Base-by-base conservation (phyloP, 2,888 invertebrate genomes). In the Lasioglossum figueresi region DNA sequence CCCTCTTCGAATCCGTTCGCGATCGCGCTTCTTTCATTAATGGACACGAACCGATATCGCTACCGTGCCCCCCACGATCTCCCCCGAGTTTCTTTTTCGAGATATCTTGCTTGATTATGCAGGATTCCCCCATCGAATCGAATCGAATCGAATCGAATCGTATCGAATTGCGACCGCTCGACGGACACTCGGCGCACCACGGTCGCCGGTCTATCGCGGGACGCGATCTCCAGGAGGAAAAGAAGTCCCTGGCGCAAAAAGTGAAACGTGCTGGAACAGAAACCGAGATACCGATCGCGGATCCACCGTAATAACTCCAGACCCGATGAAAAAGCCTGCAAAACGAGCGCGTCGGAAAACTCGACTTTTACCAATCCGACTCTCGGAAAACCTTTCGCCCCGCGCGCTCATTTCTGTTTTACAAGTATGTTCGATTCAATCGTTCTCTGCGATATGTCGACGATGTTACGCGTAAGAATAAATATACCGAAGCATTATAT, bases 1-100 rank as follows among this genome's bases (percentile, higher is more conserved):
- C 80, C 75, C 81, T 80, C 80, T 72, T 89, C 80, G 80, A 77
- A 76, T 78, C 71, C 71, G 40, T 59, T 56, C 79, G 72, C 76
- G 59, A 71, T 56, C 68, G 45, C 80, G 23, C 27, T 85, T 89
- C 82, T 84, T 88, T 89, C 81, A 82, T 86, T 86, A 89, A 89
- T 83, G 80, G 80, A 72, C 76, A 34, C 68, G 56, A 27, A 27
- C 27, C 71, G 52, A 52, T 52, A 59, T 59, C 59, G 59, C 59
- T 27, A 10, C 59, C 14, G 27, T 59, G n/a, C 56, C 56, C 12
- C 56, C 4, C n/a, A 2, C n/a, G 0, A 4, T 1, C n/a, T 4
- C 12, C 12, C 4, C 12, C 4, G 80, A 88, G 82, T 89, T 89
- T 89, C 89, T 76, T 86, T 27, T 16, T 16, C 27, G 59, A 27